Percentiles rank a stretch among this genome's conserved stretches.
Evolutionary conservation across 2,113 vertebrate species (phyloP).

Genomic region (Macroglossus sobrinus): DNA sequence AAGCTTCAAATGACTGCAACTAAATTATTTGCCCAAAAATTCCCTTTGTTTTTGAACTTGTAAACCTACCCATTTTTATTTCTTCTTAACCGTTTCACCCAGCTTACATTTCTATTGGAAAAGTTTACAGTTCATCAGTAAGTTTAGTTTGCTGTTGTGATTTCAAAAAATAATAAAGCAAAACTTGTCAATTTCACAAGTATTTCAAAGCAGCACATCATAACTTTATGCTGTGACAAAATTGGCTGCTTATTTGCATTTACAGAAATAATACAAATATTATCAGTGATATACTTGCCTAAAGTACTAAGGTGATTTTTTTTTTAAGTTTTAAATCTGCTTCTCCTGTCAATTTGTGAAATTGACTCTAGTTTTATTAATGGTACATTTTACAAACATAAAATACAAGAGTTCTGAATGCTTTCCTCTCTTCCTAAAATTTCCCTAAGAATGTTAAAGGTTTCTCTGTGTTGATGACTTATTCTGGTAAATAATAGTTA

Average conservation of each 20-base stretch:
- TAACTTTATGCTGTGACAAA: constrained; percentile 15
- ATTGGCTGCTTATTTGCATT: constrained; percentile 12
- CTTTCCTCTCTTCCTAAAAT: constrained; percentile 17
- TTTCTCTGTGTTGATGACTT: neutral
- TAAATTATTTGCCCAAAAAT: neutral
- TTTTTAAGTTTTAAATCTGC: neutral
- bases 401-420: constrained; percentile 40
- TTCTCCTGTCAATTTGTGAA: constrained; percentile 69
- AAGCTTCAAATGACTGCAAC: neutral
- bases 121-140: constrained; percentile 89
- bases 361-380: constrained; percentile 64
- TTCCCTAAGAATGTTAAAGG: neutral
- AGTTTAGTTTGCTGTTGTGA: constrained; percentile 87
- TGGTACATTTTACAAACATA: constrained; percentile 53
- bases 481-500: constrained; percentile 76
- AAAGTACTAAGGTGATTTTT: constrained; percentile 19
- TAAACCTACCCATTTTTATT: constrained; percentile 64
- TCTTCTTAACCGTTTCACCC: constrained; percentile 88
- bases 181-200: constrained; percentile 70
- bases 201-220: constrained; percentile 48
- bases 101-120: constrained; percentile 91
- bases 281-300: neutral
- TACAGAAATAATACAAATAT: neutral
- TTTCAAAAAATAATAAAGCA: constrained; percentile 55
- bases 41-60: constrained; percentile 40